Conservation (phyloP, 92 coral and sea anemone genomes). For the Muricea muricata region DNA sequence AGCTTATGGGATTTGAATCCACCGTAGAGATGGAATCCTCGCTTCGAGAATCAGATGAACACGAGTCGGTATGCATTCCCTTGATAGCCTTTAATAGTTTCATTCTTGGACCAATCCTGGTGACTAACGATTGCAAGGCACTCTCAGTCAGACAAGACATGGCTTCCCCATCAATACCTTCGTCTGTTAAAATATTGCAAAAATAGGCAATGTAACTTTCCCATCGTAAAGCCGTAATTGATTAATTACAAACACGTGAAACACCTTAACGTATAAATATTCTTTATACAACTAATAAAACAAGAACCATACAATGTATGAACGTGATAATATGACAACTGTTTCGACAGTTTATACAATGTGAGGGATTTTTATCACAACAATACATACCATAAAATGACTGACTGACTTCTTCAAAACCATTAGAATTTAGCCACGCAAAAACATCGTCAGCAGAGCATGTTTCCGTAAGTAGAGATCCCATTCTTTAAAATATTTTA, state of each 20-base stretch:
- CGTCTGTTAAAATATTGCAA: neutral
- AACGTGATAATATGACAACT: no score
- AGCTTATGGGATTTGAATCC: neutral
- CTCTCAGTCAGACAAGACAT: constrained; percentile 21
- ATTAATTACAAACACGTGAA: neutral
- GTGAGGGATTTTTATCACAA: neutral
- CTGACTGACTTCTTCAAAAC: constrained; percentile 23
- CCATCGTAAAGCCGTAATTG: neutral
- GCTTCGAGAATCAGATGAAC: neutral
- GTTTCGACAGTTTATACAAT: no score
- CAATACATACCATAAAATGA: constrained; percentile 14
- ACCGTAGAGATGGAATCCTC: neutral
- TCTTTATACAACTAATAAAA: neutral
- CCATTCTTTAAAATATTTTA: neutral
- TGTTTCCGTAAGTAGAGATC: neutral
- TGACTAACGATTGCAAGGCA: constrained; percentile 24
- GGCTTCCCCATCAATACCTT: constrained; percentile 47
- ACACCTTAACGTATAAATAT: neutral
- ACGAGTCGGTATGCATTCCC: neutral
- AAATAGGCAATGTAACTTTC: neutral
- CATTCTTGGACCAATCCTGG: constrained; percentile 22
- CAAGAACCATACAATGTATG: neutral
- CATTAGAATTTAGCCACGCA: constrained; percentile 11
- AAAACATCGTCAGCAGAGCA: neutral
- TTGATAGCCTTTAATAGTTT: constrained; percentile 20